These are phyloP conservation scores for Clusia tigrina DNA, from an alignment of 2,888 invertebrate genomes.

Conservation along the genomic window DNA sequence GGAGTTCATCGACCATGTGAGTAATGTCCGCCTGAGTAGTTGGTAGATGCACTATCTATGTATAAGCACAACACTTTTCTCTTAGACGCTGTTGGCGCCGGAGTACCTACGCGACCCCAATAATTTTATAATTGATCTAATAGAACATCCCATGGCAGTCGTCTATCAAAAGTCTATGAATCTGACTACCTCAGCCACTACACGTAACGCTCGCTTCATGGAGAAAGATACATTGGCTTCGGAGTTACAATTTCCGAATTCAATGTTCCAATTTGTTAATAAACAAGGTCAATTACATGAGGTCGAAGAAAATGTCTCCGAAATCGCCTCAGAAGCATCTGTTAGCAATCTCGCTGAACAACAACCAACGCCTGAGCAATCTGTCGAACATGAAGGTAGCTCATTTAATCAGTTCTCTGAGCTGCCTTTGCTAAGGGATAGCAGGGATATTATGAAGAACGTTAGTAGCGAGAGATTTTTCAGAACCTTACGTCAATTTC, in stretches of 20 bases:
- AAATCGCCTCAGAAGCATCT: conserved; percentile 32
- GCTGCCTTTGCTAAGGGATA: too few relatives aligned
- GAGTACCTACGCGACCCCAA: conserved; percentile 57
- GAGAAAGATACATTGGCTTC: conserved; percentile 44
- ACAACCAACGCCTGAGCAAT: conserved; percentile 26
- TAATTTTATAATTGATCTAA: conserved; percentile 61
- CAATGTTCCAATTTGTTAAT: conserved; percentile 54
- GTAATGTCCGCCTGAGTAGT: too few relatives aligned
- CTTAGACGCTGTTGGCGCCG: conserved; percentile 57
- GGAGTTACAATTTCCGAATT: conserved; percentile 54
- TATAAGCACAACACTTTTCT: neutral
- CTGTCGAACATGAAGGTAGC: conserved; percentile 19
- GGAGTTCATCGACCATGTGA: conserved; percentile 63
- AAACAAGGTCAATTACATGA: conserved; percentile 35
- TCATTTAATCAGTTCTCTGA: too few relatives aligned
- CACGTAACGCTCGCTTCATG: conserved; percentile 14
- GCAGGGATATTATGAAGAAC: too few relatives aligned
- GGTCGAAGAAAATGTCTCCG: conserved; percentile 17
- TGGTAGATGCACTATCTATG: too few relatives aligned
- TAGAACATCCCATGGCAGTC: conserved; percentile 46
- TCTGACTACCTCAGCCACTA: neutral
- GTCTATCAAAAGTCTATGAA: conserved; percentile 37
- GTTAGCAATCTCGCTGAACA: too few relatives aligned
- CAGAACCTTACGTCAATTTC: too few relatives aligned
- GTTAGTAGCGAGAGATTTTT: too few relatives aligned